Percentiles rank a stretch among this genome's conserved stretches.
Evolutionary conservation across 2,888 invertebrate genomes (phyloP).

Genomic region (Phyllotreta striolata): DNA sequence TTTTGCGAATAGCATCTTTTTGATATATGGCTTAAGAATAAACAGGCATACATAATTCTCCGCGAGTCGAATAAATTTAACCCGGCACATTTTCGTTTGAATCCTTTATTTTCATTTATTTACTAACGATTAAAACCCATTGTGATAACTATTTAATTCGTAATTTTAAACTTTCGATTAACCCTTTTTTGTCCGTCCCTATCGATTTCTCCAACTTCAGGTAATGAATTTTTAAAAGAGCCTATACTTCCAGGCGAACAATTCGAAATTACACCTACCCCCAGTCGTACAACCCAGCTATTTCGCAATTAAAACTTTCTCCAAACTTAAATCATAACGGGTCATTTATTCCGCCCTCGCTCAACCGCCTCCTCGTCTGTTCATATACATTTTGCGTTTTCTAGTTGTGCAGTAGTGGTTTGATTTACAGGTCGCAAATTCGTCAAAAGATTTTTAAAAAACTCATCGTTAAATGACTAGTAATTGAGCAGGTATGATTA

Average conservation of each 20-base stretch:
- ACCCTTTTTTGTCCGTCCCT: too few relatives aligned
- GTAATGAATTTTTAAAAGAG: conserved; percentile 15
- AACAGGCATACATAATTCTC: conserved; percentile 36
- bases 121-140: too few relatives aligned
- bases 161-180: too few relatives aligned
- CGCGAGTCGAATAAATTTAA: conserved; percentile 24
- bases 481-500: too few relatives aligned
- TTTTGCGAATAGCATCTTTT: conserved; percentile 57
- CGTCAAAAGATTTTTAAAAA: too few relatives aligned
- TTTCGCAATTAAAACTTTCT: conserved; percentile 41
- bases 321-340: conserved; percentile 50
- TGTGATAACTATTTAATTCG: too few relatives aligned
- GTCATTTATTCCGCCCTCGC: conserved; percentile 49
- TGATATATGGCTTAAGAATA: conserved; percentile 57
- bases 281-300: conserved; percentile 30
- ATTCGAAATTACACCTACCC: conserved; percentile 22
- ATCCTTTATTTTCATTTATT: too few relatives aligned
- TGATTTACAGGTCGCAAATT: too few relatives aligned
- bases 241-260: conserved; percentile 1
- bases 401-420: conserved; percentile 32
- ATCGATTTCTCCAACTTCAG: conserved; percentile 15
- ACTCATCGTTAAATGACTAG: too few relatives aligned
- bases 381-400: conserved; percentile 52
- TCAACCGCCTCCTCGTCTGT: conserved; percentile 43
- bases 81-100: too few relatives aligned